These are phyloP conservation scores for Phocides pigmalion DNA, from an alignment of 1,140 invertebrate species.

Conservation along the genomic window DNA sequence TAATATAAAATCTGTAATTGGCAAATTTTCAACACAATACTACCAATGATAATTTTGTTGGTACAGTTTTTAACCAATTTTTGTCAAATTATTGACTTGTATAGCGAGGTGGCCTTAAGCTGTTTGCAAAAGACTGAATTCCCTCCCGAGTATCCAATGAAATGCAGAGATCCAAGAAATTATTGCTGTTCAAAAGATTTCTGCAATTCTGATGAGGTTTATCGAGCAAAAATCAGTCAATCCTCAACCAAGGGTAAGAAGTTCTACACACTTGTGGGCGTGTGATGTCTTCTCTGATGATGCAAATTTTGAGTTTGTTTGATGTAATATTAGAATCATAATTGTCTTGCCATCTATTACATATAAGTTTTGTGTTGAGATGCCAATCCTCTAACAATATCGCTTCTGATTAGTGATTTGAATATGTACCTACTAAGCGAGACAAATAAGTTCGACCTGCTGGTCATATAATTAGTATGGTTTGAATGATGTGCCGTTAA, in stretches of 20 bases:
- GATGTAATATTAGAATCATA: conserved; percentile 76
- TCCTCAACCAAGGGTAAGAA: conserved; percentile 70
- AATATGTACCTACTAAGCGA: conserved; percentile 75
- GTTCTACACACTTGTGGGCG: conserved; percentile 64
- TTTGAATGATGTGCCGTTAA: conserved; percentile 76
- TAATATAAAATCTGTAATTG: conserved; percentile 45
- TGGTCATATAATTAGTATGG: conserved; percentile 60
- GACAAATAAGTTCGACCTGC: conserved; percentile 41
- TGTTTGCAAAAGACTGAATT: conserved; percentile 69
- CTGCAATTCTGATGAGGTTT: conserved; percentile 73
- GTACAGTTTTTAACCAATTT: conserved; percentile 61
- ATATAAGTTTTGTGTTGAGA: conserved; percentile 80
- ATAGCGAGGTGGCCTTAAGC: conserved; percentile 71
- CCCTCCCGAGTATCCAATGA: conserved; percentile 66
- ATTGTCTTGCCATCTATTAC: conserved; percentile 74
- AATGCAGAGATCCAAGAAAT: conserved; percentile 63
- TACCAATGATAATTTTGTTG: conserved; percentile 45
- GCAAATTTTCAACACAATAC: conserved; percentile 67
- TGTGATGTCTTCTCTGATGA: conserved; percentile 66
- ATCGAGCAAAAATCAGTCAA: conserved; percentile 58
- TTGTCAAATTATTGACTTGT: conserved; percentile 67
- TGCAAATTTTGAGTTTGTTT: conserved; percentile 78
- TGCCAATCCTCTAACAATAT: conserved; percentile 78
- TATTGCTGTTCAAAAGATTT: conserved; percentile 76
- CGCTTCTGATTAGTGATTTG: conserved; percentile 75